phyloP scores from a whole-genome alignment of 1,140 invertebrate species.

The Prorops nasuta region DNA sequence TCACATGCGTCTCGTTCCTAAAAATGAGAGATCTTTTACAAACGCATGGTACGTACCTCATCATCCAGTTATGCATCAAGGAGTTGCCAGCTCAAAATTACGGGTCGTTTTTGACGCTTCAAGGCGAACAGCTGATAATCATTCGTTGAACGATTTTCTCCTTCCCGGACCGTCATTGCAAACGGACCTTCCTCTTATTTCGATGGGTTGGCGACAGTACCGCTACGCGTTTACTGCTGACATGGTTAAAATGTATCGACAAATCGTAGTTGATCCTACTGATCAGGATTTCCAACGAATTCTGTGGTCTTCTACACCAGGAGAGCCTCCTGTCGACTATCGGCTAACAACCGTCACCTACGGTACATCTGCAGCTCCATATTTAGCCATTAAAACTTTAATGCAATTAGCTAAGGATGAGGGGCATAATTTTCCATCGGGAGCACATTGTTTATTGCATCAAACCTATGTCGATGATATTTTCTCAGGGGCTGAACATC shows the following conservation, averaged over 20 bases:
- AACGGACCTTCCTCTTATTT: constrained; percentile 5
- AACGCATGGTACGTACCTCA: constrained; percentile 14
- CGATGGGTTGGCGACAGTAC: constrained; percentile 9
- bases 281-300: constrained; percentile 9
- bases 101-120: no score
- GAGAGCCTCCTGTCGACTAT: neutral
- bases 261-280: no score
- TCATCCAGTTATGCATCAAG: constrained; percentile 21
- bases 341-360: constrained; percentile 1
- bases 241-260: no score
- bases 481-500: neutral
- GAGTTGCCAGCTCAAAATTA: constrained; percentile 32
- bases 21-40: neutral
- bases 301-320: neutral
- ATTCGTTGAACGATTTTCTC: constrained; percentile 12
- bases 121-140: neutral
- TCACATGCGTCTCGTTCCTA: constrained; percentile 23
- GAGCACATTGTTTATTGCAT: neutral
- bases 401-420: constrained; percentile 2
- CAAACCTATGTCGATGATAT: constrained; percentile 2
- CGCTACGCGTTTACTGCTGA: constrained; percentile 28
- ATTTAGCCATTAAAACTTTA: neutral
- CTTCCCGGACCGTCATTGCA: no score
- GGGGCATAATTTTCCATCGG: neutral
- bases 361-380: constrained; percentile 1